Conservation (phyloP, 2,797 vertebrate species). For the Poecilia gillii region DNA sequence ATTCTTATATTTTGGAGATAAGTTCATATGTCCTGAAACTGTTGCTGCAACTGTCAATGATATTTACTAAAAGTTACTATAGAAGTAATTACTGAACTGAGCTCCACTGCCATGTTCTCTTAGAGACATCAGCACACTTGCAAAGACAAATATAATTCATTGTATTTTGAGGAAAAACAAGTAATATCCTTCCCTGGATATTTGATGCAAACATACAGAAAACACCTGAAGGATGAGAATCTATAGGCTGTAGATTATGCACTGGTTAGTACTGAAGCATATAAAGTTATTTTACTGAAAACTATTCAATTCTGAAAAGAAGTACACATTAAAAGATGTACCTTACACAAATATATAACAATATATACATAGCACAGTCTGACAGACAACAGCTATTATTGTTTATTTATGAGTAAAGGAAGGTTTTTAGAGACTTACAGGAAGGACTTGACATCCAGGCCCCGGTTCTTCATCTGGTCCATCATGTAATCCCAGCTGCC, state of each 20-base stretch:
- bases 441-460: conserved; percentile 98
- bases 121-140: conserved; percentile 1
- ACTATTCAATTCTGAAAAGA: not conserved
- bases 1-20: not conserved
- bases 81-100: conserved; percentile 11
- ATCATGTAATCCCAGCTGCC: conserved; percentile 99
- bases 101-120: conserved; percentile 15
- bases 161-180: conserved; percentile 22
- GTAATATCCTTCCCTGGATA: conserved; percentile 79
- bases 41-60: not conserved
- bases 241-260: conserved; percentile 22
- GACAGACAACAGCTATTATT: conserved; percentile 20
- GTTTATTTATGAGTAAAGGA: conserved; percentile 27
- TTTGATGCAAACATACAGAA: conserved; percentile 43
- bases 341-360: conserved; percentile 12
- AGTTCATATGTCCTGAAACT: not conserved
- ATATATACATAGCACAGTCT: conserved; percentile 12
- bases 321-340: conserved; percentile 8
- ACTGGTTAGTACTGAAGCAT: conserved; percentile 26
- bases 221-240: conserved; percentile 31
- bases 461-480: conserved; percentile 96
- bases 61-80: not conserved
- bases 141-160: conserved; percentile 19
- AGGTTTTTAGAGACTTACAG: conserved; percentile 88
- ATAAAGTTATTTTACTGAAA: not conserved